Percentiles rank a stretch among this genome's conserved stretches.
phyloP scores from a whole-genome alignment of 2,113 vertebrate genomes.

The Melospiza georgiana region DNA sequence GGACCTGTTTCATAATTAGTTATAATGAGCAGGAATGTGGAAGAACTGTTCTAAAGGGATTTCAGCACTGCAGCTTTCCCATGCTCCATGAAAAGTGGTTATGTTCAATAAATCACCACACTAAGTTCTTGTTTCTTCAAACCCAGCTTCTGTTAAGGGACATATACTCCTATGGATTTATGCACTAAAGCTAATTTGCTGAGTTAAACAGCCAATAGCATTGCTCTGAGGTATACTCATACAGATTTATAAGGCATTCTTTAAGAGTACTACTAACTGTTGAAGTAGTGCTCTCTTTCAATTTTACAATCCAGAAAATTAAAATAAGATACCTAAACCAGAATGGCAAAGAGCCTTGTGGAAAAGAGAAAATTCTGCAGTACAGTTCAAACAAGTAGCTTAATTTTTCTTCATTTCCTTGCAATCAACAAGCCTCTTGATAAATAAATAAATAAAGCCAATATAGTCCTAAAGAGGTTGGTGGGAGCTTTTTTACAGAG shows the following conservation, averaged over 20 bases:
- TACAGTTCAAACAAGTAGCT: conserved; percentile 62
- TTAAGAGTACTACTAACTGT: neutral
- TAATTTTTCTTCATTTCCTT: conserved; percentile 64
- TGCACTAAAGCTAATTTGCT: neutral
- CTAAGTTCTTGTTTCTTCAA: neutral
- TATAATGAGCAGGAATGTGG: neutral
- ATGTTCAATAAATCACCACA: neutral
- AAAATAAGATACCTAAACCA: conserved; percentile 20
- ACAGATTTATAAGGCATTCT: neutral
- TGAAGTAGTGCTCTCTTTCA: neutral
- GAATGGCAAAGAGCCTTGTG: neutral
- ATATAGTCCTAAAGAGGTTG: neutral
- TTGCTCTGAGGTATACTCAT: neutral
- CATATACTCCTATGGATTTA: neutral
- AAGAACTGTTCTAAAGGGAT: neutral
- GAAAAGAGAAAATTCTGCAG: neutral
- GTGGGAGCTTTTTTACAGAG: neutral
- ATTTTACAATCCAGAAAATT: conserved; percentile 30
- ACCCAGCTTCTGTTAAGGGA: neutral
- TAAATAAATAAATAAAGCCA: neutral
- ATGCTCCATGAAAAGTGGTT: neutral
- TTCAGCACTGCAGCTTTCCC: neutral
- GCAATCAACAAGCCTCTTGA: conserved; percentile 47
- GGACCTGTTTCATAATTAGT: neutral
- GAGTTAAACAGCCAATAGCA: conserved; percentile 3